These are phyloP conservation scores for Aphis craccivora DNA, from an alignment of 1,140 invertebrate genomes.

Conservation along the genomic window DNA sequence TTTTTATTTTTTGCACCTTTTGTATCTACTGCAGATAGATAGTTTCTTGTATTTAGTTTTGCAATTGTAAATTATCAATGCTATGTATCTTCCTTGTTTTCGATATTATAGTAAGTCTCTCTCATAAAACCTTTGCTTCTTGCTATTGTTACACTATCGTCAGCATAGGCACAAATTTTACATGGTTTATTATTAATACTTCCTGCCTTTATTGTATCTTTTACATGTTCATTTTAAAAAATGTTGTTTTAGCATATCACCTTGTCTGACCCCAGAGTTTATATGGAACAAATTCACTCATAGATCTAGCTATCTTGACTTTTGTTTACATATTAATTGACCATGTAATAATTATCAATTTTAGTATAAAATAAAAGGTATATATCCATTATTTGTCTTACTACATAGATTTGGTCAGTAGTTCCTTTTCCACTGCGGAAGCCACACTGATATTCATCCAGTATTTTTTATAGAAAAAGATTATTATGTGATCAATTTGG, in stretches of 20 bases:
- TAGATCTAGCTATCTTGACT: neutral
- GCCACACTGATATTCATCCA: neutral
- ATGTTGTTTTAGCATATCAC: constrained; percentile 55
- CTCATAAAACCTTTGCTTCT: neutral
- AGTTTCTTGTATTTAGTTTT: constrained; percentile 18
- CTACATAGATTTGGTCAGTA: neutral
- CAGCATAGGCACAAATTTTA: neutral
- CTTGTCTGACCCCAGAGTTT: neutral
- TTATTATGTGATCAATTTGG: neutral
- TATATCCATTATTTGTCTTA: neutral
- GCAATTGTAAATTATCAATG: neutral
- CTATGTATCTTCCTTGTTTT: neutral
- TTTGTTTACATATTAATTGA: neutral
- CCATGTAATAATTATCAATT: neutral
- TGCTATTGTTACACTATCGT: neutral
- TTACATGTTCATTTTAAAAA: neutral
- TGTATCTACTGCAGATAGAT: neutral
- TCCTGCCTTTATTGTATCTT: neutral
- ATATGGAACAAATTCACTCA: neutral
- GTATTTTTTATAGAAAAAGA: neutral
- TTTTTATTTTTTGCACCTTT: neutral
- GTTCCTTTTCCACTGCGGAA: neutral
- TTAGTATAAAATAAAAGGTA: neutral
- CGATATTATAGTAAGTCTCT: neutral
- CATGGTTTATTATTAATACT: neutral